Evolutionary conservation across 2,113 vertebrate species (phyloP).

Genomic region (Eudyptes chrysolophus): DNA sequence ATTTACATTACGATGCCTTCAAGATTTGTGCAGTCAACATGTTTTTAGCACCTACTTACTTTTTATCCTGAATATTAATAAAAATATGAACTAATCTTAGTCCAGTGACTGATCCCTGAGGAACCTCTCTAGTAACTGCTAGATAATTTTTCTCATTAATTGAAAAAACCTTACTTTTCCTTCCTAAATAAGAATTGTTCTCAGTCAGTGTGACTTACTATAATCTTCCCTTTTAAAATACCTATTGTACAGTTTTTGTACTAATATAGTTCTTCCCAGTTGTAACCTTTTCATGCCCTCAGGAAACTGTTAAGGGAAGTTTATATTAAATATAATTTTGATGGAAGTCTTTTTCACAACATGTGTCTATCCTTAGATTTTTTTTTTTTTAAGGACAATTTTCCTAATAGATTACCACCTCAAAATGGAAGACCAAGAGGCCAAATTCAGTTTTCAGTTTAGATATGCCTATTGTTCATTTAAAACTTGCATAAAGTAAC

Average conservation of each 20-base stretch:
- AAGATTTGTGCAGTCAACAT: not conserved
- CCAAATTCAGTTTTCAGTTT: not conserved
- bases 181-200: not conserved
- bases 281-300: not conserved
- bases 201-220: not conserved
- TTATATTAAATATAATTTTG: not conserved
- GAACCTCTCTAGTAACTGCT: not conserved
- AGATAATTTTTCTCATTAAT: not conserved
- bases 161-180: not conserved
- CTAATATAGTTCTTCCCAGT: not conserved
- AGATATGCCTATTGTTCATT: not conserved
- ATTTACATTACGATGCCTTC: accelerated
- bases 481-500: not conserved
- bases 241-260: not conserved
- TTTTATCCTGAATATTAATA: not conserved
- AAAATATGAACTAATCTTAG: not conserved
- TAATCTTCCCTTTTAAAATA: not conserved
- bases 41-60: not conserved
- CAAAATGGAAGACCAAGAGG: not conserved
- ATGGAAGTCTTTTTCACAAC: not conserved
- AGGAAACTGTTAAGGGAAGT: not conserved
- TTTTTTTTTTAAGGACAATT: not conserved
- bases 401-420: not conserved
- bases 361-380: not conserved
- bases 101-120: not conserved